phyloP scores from a whole-genome alignment of 1,140 invertebrate species.

The Scylla paramamosain region DNA sequence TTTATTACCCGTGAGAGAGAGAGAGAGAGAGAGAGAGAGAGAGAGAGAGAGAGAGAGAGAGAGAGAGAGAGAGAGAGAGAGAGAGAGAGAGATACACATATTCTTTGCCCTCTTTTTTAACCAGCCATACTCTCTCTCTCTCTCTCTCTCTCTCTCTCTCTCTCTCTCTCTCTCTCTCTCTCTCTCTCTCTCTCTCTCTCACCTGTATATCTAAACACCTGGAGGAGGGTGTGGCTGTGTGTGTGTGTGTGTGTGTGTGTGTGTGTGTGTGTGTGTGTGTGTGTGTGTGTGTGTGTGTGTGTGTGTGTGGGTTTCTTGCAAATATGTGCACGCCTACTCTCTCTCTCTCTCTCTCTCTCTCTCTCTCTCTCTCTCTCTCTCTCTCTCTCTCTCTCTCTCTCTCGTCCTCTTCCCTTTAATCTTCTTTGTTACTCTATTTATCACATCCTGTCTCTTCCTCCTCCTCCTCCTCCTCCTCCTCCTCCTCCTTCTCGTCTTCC shows the following conservation, averaged over 20 bases:
- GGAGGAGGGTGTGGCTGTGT: too few relatives aligned
- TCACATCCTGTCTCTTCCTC: too few relatives aligned
- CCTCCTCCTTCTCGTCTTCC: neutral
- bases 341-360: conserved; percentile 32
- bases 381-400: neutral
- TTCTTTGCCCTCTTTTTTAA: neutral
- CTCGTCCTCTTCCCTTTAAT: neutral
- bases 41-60: too few relatives aligned
- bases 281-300: neutral
- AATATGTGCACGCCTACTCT: too few relatives aligned
- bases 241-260: neutral
- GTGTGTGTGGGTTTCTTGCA: too few relatives aligned
- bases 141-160: neutral
- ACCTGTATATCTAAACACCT: neutral
- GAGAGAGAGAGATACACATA: neutral
- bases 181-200: neutral
- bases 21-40: too few relatives aligned
- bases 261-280: neutral
- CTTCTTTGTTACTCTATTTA: neutral
- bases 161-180: conserved; percentile 27
- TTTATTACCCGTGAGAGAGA: too few relatives aligned
- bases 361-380: neutral
- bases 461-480: too few relatives aligned
- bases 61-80: too few relatives aligned
- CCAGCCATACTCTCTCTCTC: neutral